These are phyloP conservation scores for Porites evermanni DNA, from an alignment of 92 coral and sea anemone species.

Conservation along the genomic window DNA sequence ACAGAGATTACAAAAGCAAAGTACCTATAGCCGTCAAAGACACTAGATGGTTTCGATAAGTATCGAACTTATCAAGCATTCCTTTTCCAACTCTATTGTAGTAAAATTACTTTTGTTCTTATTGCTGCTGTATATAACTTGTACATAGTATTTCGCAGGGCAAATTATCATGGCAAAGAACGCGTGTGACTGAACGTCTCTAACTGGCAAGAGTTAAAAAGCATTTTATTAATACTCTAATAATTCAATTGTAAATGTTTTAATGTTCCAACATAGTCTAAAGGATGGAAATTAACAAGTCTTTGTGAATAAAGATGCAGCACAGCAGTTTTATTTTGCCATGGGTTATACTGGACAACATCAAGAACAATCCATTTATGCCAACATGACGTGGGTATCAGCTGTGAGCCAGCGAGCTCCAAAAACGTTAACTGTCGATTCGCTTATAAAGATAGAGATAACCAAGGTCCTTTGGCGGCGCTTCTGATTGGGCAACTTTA, in stretches of 20 bases:
- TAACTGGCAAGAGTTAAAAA: neutral
- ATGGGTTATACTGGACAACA: neutral
- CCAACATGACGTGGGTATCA: neutral
- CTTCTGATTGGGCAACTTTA: constrained; percentile 95
- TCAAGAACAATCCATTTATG: neutral
- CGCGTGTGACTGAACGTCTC: no score
- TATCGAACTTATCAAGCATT: neutral
- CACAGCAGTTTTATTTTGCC: neutral
- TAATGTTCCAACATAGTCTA: constrained; percentile 8
- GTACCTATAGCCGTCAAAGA: no score
- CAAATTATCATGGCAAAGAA: neutral
- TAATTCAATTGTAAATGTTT: neutral
- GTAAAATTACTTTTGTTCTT: neutral
- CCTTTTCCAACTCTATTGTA: neutral
- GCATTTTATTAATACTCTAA: constrained; percentile 11
- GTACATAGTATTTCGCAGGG: neutral
- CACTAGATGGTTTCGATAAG: neutral
- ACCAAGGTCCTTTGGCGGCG: constrained; percentile 94
- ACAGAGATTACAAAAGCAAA: no score
- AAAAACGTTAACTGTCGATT: constrained; percentile 22
- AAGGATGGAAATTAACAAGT: neutral
- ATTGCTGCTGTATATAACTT: neutral
- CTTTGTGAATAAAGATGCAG: neutral
- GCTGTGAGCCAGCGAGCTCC: neutral
- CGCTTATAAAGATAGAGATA: constrained; percentile 91